Percentiles rank a stretch among this genome's conserved stretches.
Conservation (phyloP, 2,113 vertebrate species). For the Glaucomys volans region DNA sequence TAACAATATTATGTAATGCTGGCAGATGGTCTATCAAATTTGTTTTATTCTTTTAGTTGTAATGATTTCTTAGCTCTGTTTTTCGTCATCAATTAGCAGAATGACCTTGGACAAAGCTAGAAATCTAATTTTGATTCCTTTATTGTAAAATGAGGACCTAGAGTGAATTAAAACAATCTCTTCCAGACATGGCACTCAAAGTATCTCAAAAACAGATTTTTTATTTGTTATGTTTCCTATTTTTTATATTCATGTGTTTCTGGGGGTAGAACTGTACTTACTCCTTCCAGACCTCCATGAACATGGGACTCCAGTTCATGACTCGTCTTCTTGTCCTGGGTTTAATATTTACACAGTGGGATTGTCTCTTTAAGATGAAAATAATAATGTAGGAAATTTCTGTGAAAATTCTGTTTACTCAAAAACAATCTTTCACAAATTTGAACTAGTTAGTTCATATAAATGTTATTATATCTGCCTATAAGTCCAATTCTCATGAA, state of each 20-base stretch:
- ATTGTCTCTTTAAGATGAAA: background rate
- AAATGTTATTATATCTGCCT: background rate
- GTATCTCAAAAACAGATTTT: background rate
- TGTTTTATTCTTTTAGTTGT: background rate
- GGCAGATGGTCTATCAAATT: background rate
- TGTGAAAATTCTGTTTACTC: background rate
- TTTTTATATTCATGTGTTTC: background rate
- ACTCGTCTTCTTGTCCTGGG: background rate
- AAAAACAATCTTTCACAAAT: background rate
- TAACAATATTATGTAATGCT: background rate
- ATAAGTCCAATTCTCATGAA: background rate
- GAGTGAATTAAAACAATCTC: background rate
- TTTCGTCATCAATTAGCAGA: background rate
- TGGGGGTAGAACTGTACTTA: background rate
- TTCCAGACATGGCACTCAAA: background rate
- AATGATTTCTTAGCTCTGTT: background rate
- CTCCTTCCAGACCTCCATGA: background rate
- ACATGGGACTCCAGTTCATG: background rate
- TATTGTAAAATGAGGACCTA: background rate
- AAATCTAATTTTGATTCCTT: background rate
- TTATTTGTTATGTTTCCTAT: background rate
- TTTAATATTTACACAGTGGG: background rate
- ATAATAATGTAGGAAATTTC: background rate
- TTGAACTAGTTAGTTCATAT: background rate
- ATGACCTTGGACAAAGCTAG: background rate